phyloP scores from a whole-genome alignment of 2,797 vertebrate species.

The Halcyon chelicuti region DNA sequence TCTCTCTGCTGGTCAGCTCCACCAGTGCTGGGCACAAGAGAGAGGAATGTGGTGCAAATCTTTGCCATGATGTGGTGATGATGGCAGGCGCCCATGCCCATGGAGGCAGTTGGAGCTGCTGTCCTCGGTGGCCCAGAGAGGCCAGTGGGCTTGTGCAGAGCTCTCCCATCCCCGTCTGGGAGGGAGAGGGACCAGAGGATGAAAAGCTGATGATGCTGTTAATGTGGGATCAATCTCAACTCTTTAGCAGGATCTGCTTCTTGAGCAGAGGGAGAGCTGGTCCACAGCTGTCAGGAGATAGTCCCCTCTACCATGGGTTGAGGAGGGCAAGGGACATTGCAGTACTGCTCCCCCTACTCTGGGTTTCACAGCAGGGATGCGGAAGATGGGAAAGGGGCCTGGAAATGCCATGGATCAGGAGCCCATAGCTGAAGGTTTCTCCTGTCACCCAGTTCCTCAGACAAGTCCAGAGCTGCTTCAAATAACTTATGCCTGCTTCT shows the following conservation, averaged over 20 bases:
- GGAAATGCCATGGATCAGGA: background rate
- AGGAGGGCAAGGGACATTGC: background rate
- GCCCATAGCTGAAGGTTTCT: background rate
- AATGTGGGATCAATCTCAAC: fast-evolving
- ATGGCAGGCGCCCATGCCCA: background rate
- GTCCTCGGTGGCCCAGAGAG: background rate
- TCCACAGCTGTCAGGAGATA: background rate
- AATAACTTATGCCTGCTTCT: background rate
- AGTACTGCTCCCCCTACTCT: background rate
- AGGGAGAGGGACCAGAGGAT: background rate
- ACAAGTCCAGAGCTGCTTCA: background rate
- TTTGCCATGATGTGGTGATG: background rate
- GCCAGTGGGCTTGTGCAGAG: background rate
- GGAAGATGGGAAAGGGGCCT: background rate
- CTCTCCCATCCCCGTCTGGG: background rate
- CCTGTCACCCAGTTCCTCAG: background rate
- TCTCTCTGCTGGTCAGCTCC: background rate
- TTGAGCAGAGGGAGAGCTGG: background rate
- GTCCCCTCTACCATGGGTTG: background rate
- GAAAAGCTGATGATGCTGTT: background rate
- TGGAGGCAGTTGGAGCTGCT: background rate
- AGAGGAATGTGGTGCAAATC: fast-evolving
- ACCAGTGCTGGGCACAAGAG: background rate
- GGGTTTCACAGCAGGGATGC: background rate
- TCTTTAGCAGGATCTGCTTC: background rate